These are phyloP conservation scores for Typhlichthys eigenmanni DNA, from an alignment of 2,797 vertebrate genomes.

Conservation along the genomic window DNA sequence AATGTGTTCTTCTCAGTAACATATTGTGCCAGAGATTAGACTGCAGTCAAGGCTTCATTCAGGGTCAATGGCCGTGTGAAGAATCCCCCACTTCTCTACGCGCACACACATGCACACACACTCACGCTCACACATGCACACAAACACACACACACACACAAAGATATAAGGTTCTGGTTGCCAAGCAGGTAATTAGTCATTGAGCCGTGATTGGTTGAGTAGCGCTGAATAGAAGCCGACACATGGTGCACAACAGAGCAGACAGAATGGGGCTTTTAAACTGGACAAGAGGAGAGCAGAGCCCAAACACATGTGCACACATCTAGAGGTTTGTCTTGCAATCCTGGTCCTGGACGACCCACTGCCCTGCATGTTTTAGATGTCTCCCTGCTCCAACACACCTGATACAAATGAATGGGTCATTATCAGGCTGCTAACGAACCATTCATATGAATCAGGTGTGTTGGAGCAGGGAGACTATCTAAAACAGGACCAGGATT, in stretches of 20 bases:
- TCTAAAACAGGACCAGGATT: conserved; percentile 4
- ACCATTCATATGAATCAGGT: no score
- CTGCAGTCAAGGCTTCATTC: conserved; percentile 67
- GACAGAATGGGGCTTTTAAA: conserved; percentile 72
- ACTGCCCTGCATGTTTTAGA: no score
- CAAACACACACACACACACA: conserved; percentile 31
- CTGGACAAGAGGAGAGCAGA: conserved; percentile 63
- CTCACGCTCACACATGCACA: conserved; percentile 15
- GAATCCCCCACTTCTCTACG: conserved; percentile 8
- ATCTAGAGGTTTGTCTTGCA: no score
- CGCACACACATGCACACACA: conserved; percentile 13
- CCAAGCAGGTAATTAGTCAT: conserved; percentile 81
- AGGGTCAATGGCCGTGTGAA: conserved; percentile 75
- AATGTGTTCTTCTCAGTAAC: conserved; percentile 60
- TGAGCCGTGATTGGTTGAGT: conserved; percentile 80
- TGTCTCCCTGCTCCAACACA: no score
- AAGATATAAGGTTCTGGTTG: conserved; percentile 53
- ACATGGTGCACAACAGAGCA: conserved; percentile 74
- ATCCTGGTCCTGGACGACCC: no score
- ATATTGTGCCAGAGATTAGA: conserved; percentile 69
- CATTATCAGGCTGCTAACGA: no score
- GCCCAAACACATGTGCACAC: conserved; percentile 20
- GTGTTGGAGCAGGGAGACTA: no score
- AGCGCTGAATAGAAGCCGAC: conserved; percentile 77
- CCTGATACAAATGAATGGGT: no score